Percentiles rank a stretch among this genome's conserved stretches.
Conservation (phyloP, 2,113 vertebrate genomes). For the Rallus limicola region DNA sequence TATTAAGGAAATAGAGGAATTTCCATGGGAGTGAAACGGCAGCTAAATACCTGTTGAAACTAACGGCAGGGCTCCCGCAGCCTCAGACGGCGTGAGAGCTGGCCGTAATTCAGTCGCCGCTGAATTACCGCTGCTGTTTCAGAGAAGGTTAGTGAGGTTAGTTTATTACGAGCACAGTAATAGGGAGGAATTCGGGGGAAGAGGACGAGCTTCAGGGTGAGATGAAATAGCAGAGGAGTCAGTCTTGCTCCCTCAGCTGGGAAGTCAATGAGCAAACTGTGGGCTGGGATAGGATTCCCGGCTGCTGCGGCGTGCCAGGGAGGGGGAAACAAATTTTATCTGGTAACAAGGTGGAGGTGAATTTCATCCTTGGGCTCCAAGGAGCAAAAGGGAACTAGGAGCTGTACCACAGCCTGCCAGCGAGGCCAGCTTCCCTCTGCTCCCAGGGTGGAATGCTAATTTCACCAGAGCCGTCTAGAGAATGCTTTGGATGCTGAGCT, state of each 20-base stretch:
- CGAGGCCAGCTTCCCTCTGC: neutral
- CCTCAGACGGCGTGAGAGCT: neutral
- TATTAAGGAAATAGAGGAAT: neutral
- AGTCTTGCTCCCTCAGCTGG: accelerated
- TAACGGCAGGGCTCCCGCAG: neutral
- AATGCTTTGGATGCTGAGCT: neutral
- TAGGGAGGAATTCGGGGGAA: neutral
- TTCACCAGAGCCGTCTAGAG: neutral
- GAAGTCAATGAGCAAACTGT: neutral
- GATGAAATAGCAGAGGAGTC: neutral
- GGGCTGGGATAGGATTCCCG: neutral
- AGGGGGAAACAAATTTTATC: neutral
- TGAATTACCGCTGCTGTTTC: neutral
- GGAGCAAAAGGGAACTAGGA: neutral
- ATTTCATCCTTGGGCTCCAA: neutral
- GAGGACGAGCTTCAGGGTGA: neutral
- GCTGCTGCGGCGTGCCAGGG: accelerated
- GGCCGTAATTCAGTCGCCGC: neutral
- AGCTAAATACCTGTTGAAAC: neutral
- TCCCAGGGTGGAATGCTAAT: neutral
- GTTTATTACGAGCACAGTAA: neutral
- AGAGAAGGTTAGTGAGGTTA: neutral
- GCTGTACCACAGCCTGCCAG: neutral
- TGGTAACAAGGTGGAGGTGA: neutral
- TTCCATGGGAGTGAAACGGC: neutral